Evolutionary conservation across 2,113 vertebrate genomes (phyloP).

Genomic region (Vireo altiloquus): DNA sequence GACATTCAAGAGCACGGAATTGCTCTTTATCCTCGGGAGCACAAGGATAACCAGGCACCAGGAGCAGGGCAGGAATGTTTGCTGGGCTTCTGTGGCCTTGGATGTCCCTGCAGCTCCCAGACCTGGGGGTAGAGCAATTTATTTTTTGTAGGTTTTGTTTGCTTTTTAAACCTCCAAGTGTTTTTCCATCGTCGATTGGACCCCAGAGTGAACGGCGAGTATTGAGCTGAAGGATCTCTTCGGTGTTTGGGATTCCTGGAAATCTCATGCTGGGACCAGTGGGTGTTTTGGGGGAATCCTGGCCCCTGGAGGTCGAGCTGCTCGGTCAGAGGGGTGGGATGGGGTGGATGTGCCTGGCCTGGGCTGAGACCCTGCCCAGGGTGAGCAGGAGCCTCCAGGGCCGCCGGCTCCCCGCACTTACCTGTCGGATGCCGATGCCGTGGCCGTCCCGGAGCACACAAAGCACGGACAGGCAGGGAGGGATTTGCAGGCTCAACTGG

Average conservation of each 20-base stretch:
- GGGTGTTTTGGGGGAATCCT: neutral
- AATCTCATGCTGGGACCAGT: rapidly evolving
- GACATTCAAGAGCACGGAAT: rapidly evolving
- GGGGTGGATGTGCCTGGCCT: neutral
- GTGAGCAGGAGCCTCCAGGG: neutral
- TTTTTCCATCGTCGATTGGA: rapidly evolving
- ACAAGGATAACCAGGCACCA: neutral
- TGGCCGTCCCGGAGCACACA: neutral
- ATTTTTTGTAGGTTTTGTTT: too few relatives aligned
- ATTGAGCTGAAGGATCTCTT: rapidly evolving
- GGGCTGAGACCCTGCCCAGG: neutral
- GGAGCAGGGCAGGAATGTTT: rapidly evolving
- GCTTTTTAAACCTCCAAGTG: neutral
- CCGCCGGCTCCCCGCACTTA: neutral
- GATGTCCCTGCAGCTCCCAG: neutral
- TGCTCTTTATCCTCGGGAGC: neutral
- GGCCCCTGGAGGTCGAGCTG: neutral
- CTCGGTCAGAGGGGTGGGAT: neutral
- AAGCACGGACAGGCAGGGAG: rapidly evolving
- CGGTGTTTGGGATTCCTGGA: neutral
- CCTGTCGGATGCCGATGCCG: rapidly evolving
- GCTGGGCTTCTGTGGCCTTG: rapidly evolving
- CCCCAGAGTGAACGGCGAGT: rapidly evolving
- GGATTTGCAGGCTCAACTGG: neutral
- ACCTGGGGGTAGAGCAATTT: rapidly evolving